Evolutionary conservation across 2,797 vertebrate genomes (phyloP).

Genomic region (Crenuchus spilurus): DNA sequence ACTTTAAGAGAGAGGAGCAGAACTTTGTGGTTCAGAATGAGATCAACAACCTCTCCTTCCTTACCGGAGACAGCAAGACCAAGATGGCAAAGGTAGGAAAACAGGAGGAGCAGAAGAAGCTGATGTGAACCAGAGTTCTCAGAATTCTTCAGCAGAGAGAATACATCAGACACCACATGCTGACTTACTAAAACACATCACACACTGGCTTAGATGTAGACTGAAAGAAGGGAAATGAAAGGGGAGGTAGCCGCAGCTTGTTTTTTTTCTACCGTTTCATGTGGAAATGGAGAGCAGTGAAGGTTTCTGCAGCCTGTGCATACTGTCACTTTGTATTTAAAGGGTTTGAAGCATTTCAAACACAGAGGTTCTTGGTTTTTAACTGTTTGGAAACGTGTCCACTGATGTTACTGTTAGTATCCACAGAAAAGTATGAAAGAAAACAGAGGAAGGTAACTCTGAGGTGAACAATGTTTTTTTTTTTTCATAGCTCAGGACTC

Average conservation of each 20-base stretch:
- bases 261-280: background rate
- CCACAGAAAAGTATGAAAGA: background rate
- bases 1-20: conserved; percentile 99
- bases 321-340: background rate
- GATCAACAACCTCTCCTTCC: conserved; percentile 98
- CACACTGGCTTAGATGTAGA: background rate
- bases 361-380: background rate
- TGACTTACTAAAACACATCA: background rate
- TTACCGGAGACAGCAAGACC: conserved; percentile 96
- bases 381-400: background rate
- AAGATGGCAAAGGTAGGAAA: conserved; percentile 96
- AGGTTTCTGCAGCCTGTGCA: background rate
- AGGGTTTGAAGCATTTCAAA: background rate
- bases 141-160: background rate
- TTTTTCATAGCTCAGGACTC: background rate
- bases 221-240: background rate
- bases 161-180: background rate
- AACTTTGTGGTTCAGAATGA: conserved; percentile 99
- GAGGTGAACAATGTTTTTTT: conserved; percentile 10
- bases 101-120: background rate
- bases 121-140: background rate
- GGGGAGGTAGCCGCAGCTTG: background rate
- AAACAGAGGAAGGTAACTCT: background rate
- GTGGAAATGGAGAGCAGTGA: background rate
- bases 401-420: background rate